These are phyloP conservation scores for Huso huso DNA, from an alignment of 2,797 vertebrate genomes.

Conservation along the genomic window DNA sequence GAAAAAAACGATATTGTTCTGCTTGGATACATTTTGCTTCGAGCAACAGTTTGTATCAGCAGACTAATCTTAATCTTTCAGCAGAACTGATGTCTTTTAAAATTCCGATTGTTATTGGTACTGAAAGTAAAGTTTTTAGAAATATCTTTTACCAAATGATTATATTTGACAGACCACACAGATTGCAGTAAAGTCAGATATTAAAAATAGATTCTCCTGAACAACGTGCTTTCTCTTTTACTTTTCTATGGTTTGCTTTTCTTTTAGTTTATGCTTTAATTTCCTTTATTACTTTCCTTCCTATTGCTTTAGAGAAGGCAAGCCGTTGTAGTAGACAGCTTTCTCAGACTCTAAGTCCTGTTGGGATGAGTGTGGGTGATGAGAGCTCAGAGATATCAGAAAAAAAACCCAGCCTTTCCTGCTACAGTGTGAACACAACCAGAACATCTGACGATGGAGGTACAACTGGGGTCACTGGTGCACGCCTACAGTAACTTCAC, in stretches of 20 bases:
- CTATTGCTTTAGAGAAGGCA: conserved; percentile 51
- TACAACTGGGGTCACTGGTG: conserved; percentile 28
- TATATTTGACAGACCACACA: neutral
- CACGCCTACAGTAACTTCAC: neutral
- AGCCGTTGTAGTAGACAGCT: conserved; percentile 50
- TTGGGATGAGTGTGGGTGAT: conserved; percentile 37
- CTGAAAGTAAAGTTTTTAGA: neutral
- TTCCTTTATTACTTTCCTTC: neutral
- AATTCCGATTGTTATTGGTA: neutral
- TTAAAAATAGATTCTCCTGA: neutral
- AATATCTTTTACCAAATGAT: neutral
- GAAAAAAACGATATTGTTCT: neutral
- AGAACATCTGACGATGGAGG: conserved; percentile 65
- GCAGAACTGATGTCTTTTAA: neutral
- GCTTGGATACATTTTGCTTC: neutral
- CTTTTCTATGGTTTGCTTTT: neutral
- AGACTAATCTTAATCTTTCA: too few species aligned
- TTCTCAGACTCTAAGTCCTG: conserved; percentile 50
- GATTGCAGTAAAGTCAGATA: too few species aligned
- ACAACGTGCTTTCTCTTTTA: conserved; percentile 9
- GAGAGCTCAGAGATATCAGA: conserved; percentile 61
- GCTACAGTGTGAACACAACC: conserved; percentile 57
- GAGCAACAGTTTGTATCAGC: neutral
- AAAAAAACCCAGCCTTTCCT: conserved; percentile 59
- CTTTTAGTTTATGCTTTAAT: neutral